Evolutionary conservation across 2,888 invertebrate genomes (phyloP).

Genomic region (Agonopterix subpropinquella): DNA sequence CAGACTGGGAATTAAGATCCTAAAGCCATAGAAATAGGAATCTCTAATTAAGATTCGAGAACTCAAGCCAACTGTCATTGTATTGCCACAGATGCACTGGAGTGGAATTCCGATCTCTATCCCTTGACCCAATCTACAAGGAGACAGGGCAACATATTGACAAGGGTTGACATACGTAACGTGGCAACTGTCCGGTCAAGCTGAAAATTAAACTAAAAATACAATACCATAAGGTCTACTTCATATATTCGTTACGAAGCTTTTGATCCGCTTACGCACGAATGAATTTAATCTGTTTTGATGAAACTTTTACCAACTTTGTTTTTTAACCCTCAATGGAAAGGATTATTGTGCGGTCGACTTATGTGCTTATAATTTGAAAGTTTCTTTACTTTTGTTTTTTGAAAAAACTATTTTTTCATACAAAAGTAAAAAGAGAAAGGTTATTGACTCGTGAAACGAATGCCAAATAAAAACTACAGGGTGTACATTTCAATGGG

Average conservation of each 20-base stretch:
- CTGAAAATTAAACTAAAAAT: slow-evolving; percentile 17
- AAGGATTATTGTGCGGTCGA: slow-evolving; percentile 1
- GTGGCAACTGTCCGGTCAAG: slow-evolving; percentile 9
- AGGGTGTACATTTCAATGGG: too few relatives aligned
- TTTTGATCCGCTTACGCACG: neutral
- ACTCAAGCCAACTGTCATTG: too few relatives aligned
- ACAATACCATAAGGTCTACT: neutral
- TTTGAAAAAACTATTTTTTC: too few relatives aligned
- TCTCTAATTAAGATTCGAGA: too few relatives aligned
- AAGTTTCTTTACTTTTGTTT: neutral
- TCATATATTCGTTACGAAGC: neutral
- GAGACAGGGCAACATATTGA: slow-evolving; percentile 10
- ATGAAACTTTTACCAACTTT: slow-evolving; percentile 3
- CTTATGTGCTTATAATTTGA: neutral
- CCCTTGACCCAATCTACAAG: too few relatives aligned
- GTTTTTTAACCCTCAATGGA: neutral
- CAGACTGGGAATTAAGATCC: too few relatives aligned
- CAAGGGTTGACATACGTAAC: slow-evolving; percentile 20
- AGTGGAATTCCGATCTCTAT: too few relatives aligned
- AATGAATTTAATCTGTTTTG: slow-evolving; percentile 5
- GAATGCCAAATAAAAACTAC: too few relatives aligned
- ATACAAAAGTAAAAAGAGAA: too few relatives aligned
- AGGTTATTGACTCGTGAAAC: too few relatives aligned
- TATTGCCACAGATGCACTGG: too few relatives aligned
- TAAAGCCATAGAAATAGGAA: too few relatives aligned